These are phyloP conservation scores for Tethya wilhelma DNA, from an alignment of 37 sponge, comb jelly and placozoan species.

Conservation along the genomic window DNA sequence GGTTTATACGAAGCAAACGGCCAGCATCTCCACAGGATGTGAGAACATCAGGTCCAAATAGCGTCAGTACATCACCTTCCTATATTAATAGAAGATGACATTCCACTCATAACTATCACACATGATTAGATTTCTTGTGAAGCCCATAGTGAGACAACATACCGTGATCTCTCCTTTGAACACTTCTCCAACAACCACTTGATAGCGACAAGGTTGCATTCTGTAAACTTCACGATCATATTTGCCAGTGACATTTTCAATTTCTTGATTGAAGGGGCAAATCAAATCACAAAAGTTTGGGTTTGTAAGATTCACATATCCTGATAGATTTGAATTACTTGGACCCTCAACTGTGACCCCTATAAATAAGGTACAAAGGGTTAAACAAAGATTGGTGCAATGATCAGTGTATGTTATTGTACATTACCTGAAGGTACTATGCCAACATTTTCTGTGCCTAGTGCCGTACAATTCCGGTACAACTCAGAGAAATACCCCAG, in stretches of 20 bases:
- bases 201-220: conserved; percentile 15
- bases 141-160: too few relatives aligned
- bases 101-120: too few relatives aligned
- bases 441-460: too few relatives aligned
- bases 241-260: neutral
- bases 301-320: neutral
- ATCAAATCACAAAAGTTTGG: neutral
- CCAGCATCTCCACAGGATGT: neutral
- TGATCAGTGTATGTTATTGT: neutral
- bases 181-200: neutral
- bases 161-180: conserved; percentile 12
- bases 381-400: neutral
- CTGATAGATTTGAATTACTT: neutral
- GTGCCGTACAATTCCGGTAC: too few relatives aligned
- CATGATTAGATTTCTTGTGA: too few relatives aligned
- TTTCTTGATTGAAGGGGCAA: conserved; percentile 1
- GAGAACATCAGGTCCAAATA: conserved; percentile 14
- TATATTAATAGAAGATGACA: neutral
- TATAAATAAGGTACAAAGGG: neutral
- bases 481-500: too few relatives aligned
- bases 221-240: neutral
- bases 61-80: neutral
- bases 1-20: neutral
- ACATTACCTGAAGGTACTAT: neutral
- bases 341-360: conserved; percentile 1